Percentiles rank a stretch among this genome's conserved stretches.
Conservation (phyloP, 2,797 vertebrate genomes). For the Helarctos malayanus region DNA sequence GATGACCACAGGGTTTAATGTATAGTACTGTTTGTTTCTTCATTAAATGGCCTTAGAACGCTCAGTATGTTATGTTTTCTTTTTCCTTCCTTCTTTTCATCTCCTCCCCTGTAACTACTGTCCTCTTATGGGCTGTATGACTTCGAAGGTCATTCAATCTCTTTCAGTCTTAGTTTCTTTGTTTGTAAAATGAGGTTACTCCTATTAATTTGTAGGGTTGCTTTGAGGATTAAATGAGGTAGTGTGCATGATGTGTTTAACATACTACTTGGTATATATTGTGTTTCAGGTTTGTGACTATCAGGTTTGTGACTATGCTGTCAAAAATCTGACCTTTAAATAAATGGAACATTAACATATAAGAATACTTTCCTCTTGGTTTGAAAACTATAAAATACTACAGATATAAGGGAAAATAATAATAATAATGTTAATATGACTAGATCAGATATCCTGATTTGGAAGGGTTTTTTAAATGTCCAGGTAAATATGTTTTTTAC, state of each 20-base stretch:
- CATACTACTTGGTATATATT: not conserved
- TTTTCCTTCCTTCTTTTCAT: not conserved
- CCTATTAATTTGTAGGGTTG: not conserved
- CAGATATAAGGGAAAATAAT: not conserved
- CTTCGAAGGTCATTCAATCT: constrained; percentile 24
- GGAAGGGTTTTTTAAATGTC: not conserved
- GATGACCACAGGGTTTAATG: not conserved
- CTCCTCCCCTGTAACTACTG: not conserved
- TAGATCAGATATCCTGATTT: not conserved
- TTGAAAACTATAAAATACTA: constrained; percentile 38
- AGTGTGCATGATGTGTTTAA: not conserved
- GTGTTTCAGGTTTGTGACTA: constrained; percentile 22
- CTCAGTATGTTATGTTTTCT: not conserved
- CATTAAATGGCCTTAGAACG: constrained; percentile 12
- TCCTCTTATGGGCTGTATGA: not conserved
- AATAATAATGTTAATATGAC: not conserved
- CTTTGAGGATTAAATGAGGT: constrained; percentile 20
- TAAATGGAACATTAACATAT: not conserved
- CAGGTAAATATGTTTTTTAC: constrained; percentile 3
- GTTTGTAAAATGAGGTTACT: not conserved
- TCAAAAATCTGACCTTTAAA: constrained; percentile 19
- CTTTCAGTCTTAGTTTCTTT: not conserved
- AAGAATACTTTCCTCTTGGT: not conserved
- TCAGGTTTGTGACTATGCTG: not conserved
- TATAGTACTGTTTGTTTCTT: not conserved